Percentiles rank a stretch among this genome's conserved stretches.
Evolutionary conservation across 2,888 invertebrate genomes (phyloP).

Genomic region (Drosophila parthenogenetica): DNA sequence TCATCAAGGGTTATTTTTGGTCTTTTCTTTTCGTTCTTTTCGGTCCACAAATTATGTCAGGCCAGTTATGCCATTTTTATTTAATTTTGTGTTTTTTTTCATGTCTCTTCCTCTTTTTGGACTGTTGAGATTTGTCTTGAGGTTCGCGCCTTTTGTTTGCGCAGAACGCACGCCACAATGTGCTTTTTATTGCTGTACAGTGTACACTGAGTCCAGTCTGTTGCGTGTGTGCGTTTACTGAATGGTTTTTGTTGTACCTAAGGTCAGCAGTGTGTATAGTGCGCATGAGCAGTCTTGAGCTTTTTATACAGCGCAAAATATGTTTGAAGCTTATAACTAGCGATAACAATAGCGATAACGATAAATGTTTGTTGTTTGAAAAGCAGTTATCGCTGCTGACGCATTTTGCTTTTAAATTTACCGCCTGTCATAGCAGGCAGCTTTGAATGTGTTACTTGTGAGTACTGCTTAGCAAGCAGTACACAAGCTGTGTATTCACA

Average conservation of each 20-base stretch:
- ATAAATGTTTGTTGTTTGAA: conserved; percentile 5
- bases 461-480: background rate
- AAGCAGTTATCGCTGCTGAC: background rate
- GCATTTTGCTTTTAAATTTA: background rate
- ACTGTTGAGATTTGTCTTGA: conserved; percentile 25
- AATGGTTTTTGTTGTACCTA: conserved; percentile 35
- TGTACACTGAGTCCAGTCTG: conserved; percentile 2
- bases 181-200: conserved; percentile 57
- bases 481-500: conserved; percentile 1
- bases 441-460: background rate
- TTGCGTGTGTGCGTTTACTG: background rate
- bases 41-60: conserved; percentile 48
- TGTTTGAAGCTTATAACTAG: background rate
- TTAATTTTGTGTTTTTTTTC: background rate
- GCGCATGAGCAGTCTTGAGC: conserved; percentile 65
- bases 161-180: conserved; percentile 52
- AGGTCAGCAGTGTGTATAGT: conserved; percentile 53
- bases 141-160: conserved; percentile 59
- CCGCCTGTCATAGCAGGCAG: conserved; percentile 14
- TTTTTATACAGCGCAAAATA: conserved; percentile 19
- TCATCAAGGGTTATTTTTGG: conserved; percentile 66
- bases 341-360: background rate
- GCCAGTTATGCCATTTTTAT: conserved; percentile 40
- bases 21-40: background rate
- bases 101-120: conserved; percentile 9